Evolutionary conservation across 1,140 invertebrate genomes (phyloP).

Genomic region (Holotrichia oblita): DNA sequence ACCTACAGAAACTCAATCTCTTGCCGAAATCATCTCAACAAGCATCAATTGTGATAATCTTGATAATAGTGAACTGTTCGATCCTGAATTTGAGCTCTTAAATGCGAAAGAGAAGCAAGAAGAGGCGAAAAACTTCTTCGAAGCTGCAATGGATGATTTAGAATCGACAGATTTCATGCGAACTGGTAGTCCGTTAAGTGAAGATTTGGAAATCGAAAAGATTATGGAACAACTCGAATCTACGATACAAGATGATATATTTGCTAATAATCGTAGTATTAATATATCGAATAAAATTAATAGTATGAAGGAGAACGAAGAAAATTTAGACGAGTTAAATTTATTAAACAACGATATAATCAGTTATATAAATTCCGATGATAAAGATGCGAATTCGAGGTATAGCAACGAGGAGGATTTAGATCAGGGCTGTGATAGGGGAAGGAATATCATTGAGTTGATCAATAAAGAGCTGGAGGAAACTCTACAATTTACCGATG

Average conservation of each 20-base stretch:
- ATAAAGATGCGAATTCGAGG: background rate
- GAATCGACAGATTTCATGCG: background rate
- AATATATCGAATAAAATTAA: background rate
- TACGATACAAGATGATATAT: background rate
- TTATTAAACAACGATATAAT: conserved; percentile 5
- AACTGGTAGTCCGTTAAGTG: background rate
- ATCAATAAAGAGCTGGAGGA: conserved; percentile 8
- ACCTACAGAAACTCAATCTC: background rate
- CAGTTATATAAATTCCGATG: background rate
- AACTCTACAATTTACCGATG: conserved; percentile 5
- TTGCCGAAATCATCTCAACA: conserved; percentile 7
- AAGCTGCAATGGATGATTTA: background rate
- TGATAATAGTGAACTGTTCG: background rate
- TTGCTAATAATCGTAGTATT: background rate
- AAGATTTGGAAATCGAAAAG: conserved; percentile 10
- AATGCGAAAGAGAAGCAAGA: background rate
- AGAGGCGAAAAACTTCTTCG: background rate
- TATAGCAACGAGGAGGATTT: background rate
- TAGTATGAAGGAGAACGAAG: background rate
- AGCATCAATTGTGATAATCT: conserved; percentile 13
- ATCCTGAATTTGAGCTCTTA: background rate
- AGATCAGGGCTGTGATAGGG: background rate
- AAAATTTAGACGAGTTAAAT: background rate
- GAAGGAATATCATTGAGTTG: background rate
- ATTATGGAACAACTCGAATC: background rate